A percentile compares a stretch with the other conserved stretches of the same genome.
phyloP scores from a whole-genome alignment of 53 echinoderm and acorn worm genomes.

The Temnopleurus reevesii region DNA sequence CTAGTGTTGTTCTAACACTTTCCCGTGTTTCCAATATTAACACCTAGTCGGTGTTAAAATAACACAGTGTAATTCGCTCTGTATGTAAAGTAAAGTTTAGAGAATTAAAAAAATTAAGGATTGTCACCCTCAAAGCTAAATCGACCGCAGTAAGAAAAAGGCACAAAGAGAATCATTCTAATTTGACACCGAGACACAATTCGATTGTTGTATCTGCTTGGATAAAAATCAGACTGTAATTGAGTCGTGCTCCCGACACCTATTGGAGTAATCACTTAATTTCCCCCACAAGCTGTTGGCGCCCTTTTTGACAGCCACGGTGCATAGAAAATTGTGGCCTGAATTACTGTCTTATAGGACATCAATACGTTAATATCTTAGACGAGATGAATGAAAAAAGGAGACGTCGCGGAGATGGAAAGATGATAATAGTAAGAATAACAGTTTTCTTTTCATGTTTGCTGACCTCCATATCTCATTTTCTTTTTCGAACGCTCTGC shows the following conservation, averaged over 20 bases:
- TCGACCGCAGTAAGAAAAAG: too few species aligned
- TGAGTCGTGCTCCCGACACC: slow-evolving; percentile 26
- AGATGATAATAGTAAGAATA: neutral
- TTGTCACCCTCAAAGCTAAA: too few species aligned
- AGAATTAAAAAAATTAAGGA: too few species aligned
- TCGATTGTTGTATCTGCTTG: too few species aligned
- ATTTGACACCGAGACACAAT: too few species aligned
- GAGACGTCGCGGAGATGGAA: neutral
- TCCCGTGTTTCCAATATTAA: too few species aligned
- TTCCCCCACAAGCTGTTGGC: neutral
- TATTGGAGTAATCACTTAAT: neutral
- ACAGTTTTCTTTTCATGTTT: neutral
- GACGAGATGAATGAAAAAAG: neutral
- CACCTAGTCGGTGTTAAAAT: too few species aligned
- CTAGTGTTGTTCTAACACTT: too few species aligned
- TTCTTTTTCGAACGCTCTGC: neutral
- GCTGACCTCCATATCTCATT: neutral
- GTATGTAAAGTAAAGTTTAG: too few species aligned
- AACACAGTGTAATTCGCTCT: too few species aligned
- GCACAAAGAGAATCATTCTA: too few species aligned
- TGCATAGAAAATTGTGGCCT: neutral
- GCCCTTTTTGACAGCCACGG: neutral
- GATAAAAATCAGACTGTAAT: neutral
- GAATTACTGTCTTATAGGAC: neutral
- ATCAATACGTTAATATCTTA: neutral